phyloP scores from a whole-genome alignment of 2,797 vertebrate species.

The Smutsia temminckii region DNA sequence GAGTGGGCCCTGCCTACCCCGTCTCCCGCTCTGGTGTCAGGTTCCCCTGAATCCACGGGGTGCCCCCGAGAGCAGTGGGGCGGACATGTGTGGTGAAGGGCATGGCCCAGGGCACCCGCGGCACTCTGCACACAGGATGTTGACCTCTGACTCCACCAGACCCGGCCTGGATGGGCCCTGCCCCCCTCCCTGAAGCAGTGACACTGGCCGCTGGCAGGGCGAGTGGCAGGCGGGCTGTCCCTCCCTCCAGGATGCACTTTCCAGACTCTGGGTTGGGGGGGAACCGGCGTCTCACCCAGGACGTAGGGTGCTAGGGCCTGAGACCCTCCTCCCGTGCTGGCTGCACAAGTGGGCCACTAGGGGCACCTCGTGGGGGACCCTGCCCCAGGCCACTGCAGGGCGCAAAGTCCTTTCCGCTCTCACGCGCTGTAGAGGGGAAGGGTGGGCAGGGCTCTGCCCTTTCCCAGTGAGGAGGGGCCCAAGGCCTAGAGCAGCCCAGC shows the following conservation, averaged over 20 bases:
- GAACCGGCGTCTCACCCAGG: background rate
- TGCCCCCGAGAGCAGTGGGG: background rate
- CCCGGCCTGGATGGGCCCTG: background rate
- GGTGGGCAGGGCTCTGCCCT: too few relatives aligned
- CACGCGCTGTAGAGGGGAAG: background rate
- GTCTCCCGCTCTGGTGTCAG: background rate
- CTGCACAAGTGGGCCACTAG: fast-evolving
- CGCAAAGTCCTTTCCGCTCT: background rate
- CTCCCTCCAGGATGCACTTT: background rate
- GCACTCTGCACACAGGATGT: fast-evolving
- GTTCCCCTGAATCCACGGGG: background rate
- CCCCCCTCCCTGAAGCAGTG: background rate
- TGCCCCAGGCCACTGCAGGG: background rate
- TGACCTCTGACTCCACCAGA: background rate
- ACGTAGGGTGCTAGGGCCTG: background rate
- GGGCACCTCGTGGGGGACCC: fast-evolving
- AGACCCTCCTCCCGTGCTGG: fast-evolving
- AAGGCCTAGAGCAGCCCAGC: background rate
- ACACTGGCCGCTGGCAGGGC: background rate
- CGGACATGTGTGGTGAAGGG: fast-evolving
- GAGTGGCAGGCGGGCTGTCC: background rate
- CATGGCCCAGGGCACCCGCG: background rate
- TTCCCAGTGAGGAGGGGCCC: background rate
- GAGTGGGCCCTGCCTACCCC: background rate
- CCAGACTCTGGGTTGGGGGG: background rate